A percentile compares a stretch with the other conserved stretches of the same genome.
These are phyloP conservation scores for Synanceia verrucosa DNA, from an alignment of 2,797 vertebrate species.

Conservation along the genomic window DNA sequence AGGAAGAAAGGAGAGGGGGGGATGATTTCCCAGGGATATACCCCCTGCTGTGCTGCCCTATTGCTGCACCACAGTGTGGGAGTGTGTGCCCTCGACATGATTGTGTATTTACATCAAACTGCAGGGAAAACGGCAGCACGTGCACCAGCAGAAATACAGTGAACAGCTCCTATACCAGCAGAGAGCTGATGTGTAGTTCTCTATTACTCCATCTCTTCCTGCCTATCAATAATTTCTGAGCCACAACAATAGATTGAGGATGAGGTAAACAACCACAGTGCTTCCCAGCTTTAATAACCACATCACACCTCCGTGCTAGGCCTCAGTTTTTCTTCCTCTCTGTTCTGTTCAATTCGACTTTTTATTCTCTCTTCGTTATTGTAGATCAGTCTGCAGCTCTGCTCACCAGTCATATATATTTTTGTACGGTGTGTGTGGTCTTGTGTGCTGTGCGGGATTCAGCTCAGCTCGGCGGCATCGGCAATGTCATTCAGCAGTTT, in stretches of 20 bases:
- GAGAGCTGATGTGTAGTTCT: slow-evolving; percentile 46
- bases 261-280: slow-evolving; percentile 66
- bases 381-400: slow-evolving; percentile 17
- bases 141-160: slow-evolving; percentile 15
- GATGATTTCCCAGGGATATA: slow-evolving; percentile 80
- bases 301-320: slow-evolving; percentile 65
- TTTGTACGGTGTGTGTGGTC: slow-evolving; percentile 16
- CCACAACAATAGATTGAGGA: slow-evolving; percentile 60
- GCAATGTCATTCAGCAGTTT: slow-evolving; percentile 84
- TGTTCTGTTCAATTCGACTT: slow-evolving; percentile 40
- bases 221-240: slow-evolving; percentile 73
- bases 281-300: slow-evolving; percentile 73
- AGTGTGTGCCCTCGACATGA: slow-evolving; percentile 23
- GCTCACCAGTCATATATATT: not conserved
- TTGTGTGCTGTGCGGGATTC: slow-evolving; percentile 47
- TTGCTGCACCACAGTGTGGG: slow-evolving; percentile 48
- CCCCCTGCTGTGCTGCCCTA: slow-evolving; percentile 76
- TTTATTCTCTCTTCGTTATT: slow-evolving; percentile 10
- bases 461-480: slow-evolving; percentile 44
- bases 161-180: not conserved
- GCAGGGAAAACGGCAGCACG: slow-evolving; percentile 9
- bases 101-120: slow-evolving; percentile 27
- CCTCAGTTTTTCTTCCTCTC: slow-evolving; percentile 41
- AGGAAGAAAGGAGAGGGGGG: slow-evolving; percentile 76
- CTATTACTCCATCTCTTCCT: slow-evolving; percentile 67